phyloP scores from a whole-genome alignment of 2,113 vertebrate species.

The Thunnus thynnus region DNA sequence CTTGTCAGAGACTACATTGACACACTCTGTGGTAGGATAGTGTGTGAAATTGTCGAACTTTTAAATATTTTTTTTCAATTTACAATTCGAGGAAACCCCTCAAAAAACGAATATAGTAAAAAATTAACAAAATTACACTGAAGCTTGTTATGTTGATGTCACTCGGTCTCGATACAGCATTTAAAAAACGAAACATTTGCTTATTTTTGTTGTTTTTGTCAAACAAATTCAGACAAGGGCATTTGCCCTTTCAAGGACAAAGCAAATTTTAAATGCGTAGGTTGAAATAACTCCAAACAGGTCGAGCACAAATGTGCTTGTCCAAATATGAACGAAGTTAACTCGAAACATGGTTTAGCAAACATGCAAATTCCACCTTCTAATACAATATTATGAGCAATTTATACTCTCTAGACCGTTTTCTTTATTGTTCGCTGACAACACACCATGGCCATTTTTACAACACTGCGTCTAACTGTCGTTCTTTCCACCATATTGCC shows the following conservation, averaged over 20 bases:
- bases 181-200: slow-evolving; percentile 41
- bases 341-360: slow-evolving; percentile 37
- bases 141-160: slow-evolving; percentile 31
- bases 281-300: slow-evolving; percentile 72
- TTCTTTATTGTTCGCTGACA: slow-evolving; percentile 70
- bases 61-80: slow-evolving; percentile 12
- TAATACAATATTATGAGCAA: neutral
- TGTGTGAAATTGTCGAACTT: slow-evolving; percentile 18
- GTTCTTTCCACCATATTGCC: slow-evolving; percentile 87
- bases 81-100: slow-evolving; percentile 48
- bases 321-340: slow-evolving; percentile 32
- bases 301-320: slow-evolving; percentile 49
- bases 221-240: slow-evolving; percentile 79
- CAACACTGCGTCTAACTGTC: slow-evolving; percentile 79
- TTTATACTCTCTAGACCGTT: slow-evolving; percentile 8
- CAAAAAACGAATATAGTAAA: slow-evolving; percentile 60
- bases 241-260: slow-evolving; percentile 89
- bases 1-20: slow-evolving; percentile 12
- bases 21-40: neutral
- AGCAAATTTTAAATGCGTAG: slow-evolving; percentile 89
- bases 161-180: slow-evolving; percentile 2
- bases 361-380: slow-evolving; percentile 40
- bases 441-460: slow-evolving; percentile 87
- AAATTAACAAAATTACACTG: slow-evolving; percentile 59
- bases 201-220: slow-evolving; percentile 62